phyloP scores from a whole-genome alignment of 2,113 vertebrate species.

The Pseudorhombus dupliciocellatus region DNA sequence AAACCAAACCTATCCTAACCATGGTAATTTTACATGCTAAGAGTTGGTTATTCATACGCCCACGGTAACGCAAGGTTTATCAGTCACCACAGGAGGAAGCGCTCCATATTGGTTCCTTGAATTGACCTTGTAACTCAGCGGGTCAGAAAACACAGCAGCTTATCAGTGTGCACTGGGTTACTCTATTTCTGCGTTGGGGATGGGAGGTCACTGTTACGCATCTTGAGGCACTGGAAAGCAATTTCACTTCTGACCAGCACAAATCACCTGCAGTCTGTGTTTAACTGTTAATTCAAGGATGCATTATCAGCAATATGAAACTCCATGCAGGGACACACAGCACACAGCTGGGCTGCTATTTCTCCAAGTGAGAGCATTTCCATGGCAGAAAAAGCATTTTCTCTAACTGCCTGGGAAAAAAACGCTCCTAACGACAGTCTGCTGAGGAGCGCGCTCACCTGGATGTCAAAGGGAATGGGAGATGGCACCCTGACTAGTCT shows the following conservation, averaged over 20 bases:
- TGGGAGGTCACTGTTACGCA: too few species aligned
- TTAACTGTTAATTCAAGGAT: too few species aligned
- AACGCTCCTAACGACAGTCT: background rate
- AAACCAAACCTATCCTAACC: background rate
- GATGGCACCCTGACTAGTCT: background rate
- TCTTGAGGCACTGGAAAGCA: background rate
- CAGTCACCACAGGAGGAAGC: background rate
- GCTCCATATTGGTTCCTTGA: background rate
- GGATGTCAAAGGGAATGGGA: too few species aligned
- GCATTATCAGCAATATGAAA: background rate
- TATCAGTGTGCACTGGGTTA: constrained; percentile 7
- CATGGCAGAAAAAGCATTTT: background rate
- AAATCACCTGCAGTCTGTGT: too few species aligned
- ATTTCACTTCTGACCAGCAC: too few species aligned
- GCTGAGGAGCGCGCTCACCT: background rate
- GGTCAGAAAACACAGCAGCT: constrained; percentile 1
- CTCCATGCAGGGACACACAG: too few species aligned
- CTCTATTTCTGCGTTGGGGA: background rate
- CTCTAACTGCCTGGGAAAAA: background rate
- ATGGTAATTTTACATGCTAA: background rate
- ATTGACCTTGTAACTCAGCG: background rate
- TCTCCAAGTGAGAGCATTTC: background rate
- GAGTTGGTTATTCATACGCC: background rate
- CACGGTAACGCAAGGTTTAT: too few species aligned
- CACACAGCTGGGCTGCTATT: too few species aligned